Conservation (phyloP, 92 coral and sea anemone species). For the Porites divaricata region DNA sequence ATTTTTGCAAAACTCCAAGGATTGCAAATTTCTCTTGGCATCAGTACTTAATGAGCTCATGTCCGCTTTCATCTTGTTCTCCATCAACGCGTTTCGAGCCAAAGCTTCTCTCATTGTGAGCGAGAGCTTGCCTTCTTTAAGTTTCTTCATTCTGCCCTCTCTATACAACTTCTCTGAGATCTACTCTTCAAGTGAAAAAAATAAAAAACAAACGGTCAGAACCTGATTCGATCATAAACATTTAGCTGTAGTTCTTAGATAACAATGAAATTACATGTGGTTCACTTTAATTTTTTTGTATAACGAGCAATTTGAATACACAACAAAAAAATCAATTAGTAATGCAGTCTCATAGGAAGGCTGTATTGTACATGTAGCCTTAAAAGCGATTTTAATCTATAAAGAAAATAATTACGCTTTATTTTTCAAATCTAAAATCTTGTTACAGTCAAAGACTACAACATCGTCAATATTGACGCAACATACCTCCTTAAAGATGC, state of each 20-base stretch:
- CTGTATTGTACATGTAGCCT: neutral
- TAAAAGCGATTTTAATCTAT: too few species aligned
- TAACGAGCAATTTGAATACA: neutral
- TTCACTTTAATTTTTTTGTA: too few species aligned
- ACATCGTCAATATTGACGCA: neutral
- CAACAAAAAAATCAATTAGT: neutral
- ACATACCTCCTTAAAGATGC: neutral
- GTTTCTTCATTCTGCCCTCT: conserved; percentile 36
- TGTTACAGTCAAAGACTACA: neutral
- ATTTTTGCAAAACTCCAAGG: conserved; percentile 31
- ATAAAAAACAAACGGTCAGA: neutral
- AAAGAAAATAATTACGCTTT: neutral
- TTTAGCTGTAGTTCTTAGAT: neutral
- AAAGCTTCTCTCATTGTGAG: conserved; percentile 55
- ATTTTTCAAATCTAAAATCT: neutral
- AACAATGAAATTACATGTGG: neutral
- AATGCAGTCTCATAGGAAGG: neutral
- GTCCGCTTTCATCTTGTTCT: conserved; percentile 54
- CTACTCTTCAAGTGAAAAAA: neutral
- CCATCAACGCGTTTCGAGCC: conserved; percentile 40
- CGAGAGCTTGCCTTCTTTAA: conserved; percentile 39
- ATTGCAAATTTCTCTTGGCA: conserved; percentile 30
- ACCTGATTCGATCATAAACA: neutral
- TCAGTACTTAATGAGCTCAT: conserved; percentile 19
- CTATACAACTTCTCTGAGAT: neutral